Conservation (phyloP, 2,113 vertebrate species). For the Regulus satrapa region DNA sequence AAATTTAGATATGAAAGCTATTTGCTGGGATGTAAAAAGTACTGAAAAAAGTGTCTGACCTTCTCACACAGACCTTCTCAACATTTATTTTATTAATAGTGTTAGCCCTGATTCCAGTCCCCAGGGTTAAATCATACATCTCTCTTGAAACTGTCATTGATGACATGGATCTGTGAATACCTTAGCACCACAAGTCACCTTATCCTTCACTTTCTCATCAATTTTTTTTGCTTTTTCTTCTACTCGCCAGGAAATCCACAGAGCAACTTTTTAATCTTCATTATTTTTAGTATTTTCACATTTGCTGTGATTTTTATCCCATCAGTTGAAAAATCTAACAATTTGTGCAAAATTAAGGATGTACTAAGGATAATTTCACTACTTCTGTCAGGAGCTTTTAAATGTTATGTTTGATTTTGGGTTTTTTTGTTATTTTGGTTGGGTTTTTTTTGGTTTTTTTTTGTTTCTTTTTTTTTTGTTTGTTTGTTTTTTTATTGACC, state of each 20-base stretch:
- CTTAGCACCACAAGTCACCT: rapidly evolving
- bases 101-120: not conserved
- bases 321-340: not conserved
- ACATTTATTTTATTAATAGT: not conserved
- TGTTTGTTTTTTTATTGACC: not conserved
- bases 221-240: not conserved
- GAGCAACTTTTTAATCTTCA: not conserved
- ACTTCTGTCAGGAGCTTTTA: not conserved
- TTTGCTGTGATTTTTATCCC: not conserved
- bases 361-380: not conserved
- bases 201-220: not conserved
- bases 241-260: not conserved
- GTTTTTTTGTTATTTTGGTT: too few species aligned
- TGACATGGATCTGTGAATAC: not conserved
- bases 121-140: not conserved
- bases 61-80: not conserved
- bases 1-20: not conserved
- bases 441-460: too few species aligned
- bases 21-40: not conserved
- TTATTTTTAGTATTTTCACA: not conserved
- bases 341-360: not conserved
- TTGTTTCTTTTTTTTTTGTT: too few species aligned
- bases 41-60: not conserved
- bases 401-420: rapidly evolving
- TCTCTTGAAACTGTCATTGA: not conserved